Evolutionary conservation across 1,140 invertebrate species (phyloP).

Genomic region (Forficula auricularia): DNA sequence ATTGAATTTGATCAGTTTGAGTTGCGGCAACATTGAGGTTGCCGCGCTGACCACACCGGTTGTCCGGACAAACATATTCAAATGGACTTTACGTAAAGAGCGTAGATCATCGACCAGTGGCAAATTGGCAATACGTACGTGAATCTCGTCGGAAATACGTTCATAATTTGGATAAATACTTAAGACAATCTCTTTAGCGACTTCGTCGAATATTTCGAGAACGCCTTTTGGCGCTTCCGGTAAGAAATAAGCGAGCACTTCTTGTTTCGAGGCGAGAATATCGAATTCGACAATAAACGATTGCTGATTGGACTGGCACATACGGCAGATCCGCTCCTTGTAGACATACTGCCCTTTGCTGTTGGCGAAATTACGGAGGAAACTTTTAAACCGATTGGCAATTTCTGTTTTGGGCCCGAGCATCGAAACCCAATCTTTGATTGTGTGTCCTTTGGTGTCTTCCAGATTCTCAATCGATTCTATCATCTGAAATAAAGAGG

Average conservation of each 20-base stretch:
- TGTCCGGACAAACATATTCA: slow-evolving; percentile 88
- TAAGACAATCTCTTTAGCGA: slow-evolving; percentile 84
- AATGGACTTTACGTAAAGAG: slow-evolving; percentile 86
- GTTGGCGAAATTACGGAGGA: slow-evolving; percentile 78
- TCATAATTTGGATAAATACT: slow-evolving; percentile 93
- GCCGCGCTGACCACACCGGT: slow-evolving; percentile 89
- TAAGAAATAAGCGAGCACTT: slow-evolving; percentile 83
- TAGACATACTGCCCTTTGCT: slow-evolving; percentile 76
- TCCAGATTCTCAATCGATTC: slow-evolving; percentile 97
- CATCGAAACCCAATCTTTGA: slow-evolving; percentile 93
- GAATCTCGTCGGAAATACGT: slow-evolving; percentile 79
- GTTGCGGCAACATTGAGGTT: slow-evolving; percentile 87
- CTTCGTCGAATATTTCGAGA: slow-evolving; percentile 87
- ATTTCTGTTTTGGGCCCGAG: slow-evolving; percentile 91
- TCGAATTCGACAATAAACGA: slow-evolving; percentile 91
- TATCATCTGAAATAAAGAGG: slow-evolving; percentile 49
- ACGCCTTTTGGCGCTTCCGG: slow-evolving; percentile 95
- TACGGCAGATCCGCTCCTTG: slow-evolving; percentile 79
- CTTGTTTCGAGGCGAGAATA: slow-evolving; percentile 71
- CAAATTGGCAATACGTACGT: slow-evolving; percentile 85
- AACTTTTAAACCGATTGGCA: slow-evolving; percentile 90
- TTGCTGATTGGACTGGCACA: slow-evolving; percentile 81
- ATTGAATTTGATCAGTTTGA: slow-evolving; percentile 92
- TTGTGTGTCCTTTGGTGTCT: slow-evolving; percentile 78
- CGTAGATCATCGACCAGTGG: slow-evolving; percentile 91